phyloP scores from a whole-genome alignment of 2,888 invertebrate genomes.

The Amphiduros pacificus region DNA sequence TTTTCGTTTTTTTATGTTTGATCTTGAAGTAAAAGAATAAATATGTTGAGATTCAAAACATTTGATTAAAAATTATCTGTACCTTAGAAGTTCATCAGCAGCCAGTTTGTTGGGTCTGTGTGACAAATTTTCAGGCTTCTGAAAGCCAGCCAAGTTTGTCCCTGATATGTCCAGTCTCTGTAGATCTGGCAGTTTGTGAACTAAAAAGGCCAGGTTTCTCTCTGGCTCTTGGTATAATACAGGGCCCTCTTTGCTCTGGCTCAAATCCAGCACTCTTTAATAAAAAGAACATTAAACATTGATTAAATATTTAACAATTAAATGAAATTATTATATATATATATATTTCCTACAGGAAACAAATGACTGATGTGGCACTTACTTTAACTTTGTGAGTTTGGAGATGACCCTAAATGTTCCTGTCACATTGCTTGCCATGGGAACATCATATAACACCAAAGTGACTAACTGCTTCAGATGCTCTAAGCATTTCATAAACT shows the following conservation, averaged over 20 bases:
- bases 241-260: constrained; percentile 66
- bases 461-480: constrained; percentile 72
- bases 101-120: constrained; percentile 18
- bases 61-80: too few species aligned
- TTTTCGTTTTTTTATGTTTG: too few species aligned
- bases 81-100: too few species aligned
- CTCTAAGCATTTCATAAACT: constrained; percentile 68
- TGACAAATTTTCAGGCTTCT: constrained; percentile 22
- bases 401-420: constrained; percentile 61
- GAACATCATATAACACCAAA: constrained; percentile 80
- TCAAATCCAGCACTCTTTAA: constrained; percentile 75
- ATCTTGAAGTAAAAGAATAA: too few species aligned
- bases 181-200: constrained; percentile 74
- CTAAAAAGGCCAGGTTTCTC: constrained; percentile 71
- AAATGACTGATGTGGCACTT: constrained; percentile 29
- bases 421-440: constrained; percentile 65
- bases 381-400: constrained; percentile 63
- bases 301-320: not conserved
- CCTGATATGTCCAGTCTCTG: constrained; percentile 91
- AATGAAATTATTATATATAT: not conserved
- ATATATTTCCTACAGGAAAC: not conserved
- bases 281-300: not conserved
- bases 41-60: too few species aligned
- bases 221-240: constrained; percentile 76
- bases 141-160: constrained; percentile 85